These are phyloP conservation scores for Daphoenositta chrysoptera DNA, from an alignment of 2,113 vertebrate genomes.

Conservation along the genomic window DNA sequence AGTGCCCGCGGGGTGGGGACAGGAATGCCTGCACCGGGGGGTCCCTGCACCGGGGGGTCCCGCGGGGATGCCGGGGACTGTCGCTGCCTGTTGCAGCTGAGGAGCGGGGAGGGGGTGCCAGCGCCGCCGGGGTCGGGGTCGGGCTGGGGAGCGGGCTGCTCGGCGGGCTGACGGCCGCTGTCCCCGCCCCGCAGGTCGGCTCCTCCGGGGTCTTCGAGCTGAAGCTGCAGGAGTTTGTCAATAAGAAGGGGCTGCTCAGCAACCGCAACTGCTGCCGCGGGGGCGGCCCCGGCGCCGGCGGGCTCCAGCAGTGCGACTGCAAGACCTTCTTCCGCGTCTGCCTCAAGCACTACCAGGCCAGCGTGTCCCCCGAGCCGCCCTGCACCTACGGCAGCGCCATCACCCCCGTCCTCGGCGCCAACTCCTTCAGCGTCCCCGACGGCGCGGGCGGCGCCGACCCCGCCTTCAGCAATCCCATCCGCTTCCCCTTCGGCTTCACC, in stretches of 20 bases:
- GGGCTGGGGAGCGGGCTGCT: background rate
- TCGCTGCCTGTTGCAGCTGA: background rate
- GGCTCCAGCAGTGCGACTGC: conserved; percentile 90
- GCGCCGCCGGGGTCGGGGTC: background rate
- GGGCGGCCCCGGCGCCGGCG: conserved; percentile 70
- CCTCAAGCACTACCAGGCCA: conserved; percentile 96
- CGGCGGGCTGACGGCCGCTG: background rate
- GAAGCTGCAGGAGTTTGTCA: conserved; percentile 97
- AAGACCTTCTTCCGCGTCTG: conserved; percentile 97
- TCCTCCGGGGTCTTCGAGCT: conserved; percentile 95
- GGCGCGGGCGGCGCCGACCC: conserved; percentile 76
- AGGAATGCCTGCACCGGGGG: background rate
- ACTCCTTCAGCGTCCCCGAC: conserved; percentile 95
- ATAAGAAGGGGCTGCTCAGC: conserved; percentile 88
- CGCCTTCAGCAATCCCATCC: conserved; percentile 91
- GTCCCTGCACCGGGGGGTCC: background rate
- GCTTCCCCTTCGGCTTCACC: conserved; percentile 92
- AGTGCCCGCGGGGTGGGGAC: background rate
- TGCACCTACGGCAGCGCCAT: conserved; percentile 95
- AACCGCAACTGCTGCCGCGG: conserved; percentile 90
- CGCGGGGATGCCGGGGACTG: background rate
- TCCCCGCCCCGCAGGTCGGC: conserved; percentile 76
- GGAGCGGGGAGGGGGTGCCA: background rate
- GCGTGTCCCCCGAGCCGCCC: conserved; percentile 94
- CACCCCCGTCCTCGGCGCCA: conserved; percentile 93